A percentile compares a stretch with the other conserved stretches of the same genome.
These are phyloP conservation scores for Ophion ellenae DNA, from an alignment of 2,888 invertebrate species.

Conservation along the genomic window DNA sequence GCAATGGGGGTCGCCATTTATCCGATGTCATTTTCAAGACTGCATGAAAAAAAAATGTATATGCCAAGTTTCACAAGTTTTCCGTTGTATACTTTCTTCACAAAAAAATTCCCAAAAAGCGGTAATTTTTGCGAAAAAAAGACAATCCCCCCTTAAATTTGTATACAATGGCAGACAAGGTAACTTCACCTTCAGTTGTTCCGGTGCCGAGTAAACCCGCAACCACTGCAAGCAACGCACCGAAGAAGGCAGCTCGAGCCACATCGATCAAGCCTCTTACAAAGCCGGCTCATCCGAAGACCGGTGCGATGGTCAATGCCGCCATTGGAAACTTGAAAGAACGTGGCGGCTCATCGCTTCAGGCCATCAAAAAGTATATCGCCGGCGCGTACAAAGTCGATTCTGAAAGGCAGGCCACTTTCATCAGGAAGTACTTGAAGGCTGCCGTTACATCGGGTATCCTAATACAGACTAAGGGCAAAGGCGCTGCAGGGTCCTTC, in stretches of 20 bases:
- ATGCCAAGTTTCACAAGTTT: no score
- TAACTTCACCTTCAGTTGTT: slow-evolving; percentile 44
- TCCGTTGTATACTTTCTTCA: no score
- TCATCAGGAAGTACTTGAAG: slow-evolving; percentile 86
- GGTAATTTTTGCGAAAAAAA: no score
- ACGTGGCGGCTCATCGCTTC: slow-evolving; percentile 86
- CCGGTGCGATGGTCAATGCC: slow-evolving; percentile 85
- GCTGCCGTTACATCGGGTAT: slow-evolving; percentile 85
- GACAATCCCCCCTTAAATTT: no score
- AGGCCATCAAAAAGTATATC: slow-evolving; percentile 87
- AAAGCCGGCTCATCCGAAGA: slow-evolving; percentile 84
- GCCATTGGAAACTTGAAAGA: slow-evolving; percentile 85
- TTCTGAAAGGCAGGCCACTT: slow-evolving; percentile 85
- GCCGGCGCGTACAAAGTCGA: slow-evolving; percentile 86
- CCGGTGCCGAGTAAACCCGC: neutral
- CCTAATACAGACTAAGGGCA: slow-evolving; percentile 85
- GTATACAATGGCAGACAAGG: slow-evolving; percentile 19
- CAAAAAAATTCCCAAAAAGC: no score
- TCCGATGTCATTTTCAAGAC: no score
- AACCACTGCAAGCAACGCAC: no score
- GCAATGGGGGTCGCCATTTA: no score
- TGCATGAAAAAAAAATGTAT: no score
- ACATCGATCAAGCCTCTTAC: slow-evolving; percentile 76
- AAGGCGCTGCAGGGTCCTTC: slow-evolving; percentile 84
- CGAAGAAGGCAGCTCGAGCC: slow-evolving; percentile 70